These are phyloP conservation scores for Nymphalis urticae DNA, from an alignment of 2,888 invertebrate genomes.

Conservation along the genomic window DNA sequence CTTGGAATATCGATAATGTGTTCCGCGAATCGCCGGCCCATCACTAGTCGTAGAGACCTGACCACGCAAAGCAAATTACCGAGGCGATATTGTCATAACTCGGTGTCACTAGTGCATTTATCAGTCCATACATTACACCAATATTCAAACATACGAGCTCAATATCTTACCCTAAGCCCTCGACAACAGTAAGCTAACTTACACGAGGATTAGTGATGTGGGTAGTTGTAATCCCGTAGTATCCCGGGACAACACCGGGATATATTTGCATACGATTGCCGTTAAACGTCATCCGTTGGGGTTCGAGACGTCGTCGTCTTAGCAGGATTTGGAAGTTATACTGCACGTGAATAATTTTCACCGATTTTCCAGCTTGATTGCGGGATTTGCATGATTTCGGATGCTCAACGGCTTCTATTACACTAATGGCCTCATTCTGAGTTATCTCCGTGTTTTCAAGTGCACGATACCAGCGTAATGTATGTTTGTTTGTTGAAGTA, in stretches of 20 bases:
- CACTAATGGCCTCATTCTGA: constrained; percentile 40
- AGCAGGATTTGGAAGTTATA: constrained; percentile 47
- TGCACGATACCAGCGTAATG: constrained; percentile 19
- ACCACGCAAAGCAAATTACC: constrained; percentile 32
- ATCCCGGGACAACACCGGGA: constrained; percentile 54
- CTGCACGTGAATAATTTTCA: constrained; percentile 52
- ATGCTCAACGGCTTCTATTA: constrained; percentile 30
- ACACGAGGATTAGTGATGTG: constrained; percentile 64
- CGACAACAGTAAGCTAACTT: constrained; percentile 60
- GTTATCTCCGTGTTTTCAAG: constrained; percentile 30
- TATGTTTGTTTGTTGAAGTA: constrained; percentile 16
- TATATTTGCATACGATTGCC: constrained; percentile 72
- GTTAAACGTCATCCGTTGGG: constrained; percentile 73
- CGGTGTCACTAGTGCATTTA: constrained; percentile 41
- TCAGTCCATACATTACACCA: constrained; percentile 43
- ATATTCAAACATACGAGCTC: constrained; percentile 53
- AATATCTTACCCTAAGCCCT: constrained; percentile 66
- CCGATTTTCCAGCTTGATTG: constrained; percentile 30
- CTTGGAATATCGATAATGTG: constrained; percentile 20
- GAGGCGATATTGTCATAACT: constrained; percentile 43
- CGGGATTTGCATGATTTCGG: constrained; percentile 36
- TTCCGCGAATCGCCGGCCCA: constrained; percentile 12
- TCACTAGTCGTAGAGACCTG: constrained; percentile 22
- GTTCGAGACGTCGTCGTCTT: constrained; percentile 65
- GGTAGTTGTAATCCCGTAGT: constrained; percentile 56